Evolutionary conservation across 1,140 invertebrate genomes (phyloP).

Genomic region (Pseudomyrmex cubaensis): DNA sequence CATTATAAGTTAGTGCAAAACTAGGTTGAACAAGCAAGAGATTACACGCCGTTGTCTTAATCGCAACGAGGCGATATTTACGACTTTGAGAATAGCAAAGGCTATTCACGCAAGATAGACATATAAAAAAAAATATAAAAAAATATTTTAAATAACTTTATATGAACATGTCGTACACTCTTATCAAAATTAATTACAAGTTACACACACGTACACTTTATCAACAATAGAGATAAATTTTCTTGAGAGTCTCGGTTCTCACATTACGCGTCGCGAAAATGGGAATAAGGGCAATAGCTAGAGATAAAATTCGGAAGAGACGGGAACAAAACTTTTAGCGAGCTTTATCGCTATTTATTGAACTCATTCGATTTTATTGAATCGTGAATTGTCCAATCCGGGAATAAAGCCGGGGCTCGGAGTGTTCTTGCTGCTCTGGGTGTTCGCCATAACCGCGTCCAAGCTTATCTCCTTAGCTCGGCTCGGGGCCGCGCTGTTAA

Average conservation of each 20-base stretch:
- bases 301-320: neutral
- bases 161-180: too few relatives aligned
- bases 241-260: neutral
- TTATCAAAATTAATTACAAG: too few relatives aligned
- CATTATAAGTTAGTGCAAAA: neutral
- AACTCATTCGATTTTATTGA: conserved; percentile 69
- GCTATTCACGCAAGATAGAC: neutral
- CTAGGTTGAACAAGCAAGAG: neutral
- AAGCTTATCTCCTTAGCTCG: conserved; percentile 52
- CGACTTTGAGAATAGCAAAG: neutral
- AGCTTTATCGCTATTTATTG: conserved; percentile 73
- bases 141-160: neutral
- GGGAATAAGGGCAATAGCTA: neutral
- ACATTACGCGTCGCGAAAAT: neutral
- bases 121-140: neutral
- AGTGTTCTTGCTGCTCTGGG: conserved; percentile 27
- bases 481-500: conserved; percentile 42
- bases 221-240: neutral
- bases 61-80: neutral
- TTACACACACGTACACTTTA: neutral
- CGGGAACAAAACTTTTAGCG: conserved; percentile 30
- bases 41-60: neutral
- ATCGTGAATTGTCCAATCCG: conserved; percentile 16
- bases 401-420: conserved; percentile 8
- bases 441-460: conserved; percentile 53